These are phyloP conservation scores for Bombus confusus DNA, from an alignment of 1,140 invertebrate species.

Conservation along the genomic window DNA sequence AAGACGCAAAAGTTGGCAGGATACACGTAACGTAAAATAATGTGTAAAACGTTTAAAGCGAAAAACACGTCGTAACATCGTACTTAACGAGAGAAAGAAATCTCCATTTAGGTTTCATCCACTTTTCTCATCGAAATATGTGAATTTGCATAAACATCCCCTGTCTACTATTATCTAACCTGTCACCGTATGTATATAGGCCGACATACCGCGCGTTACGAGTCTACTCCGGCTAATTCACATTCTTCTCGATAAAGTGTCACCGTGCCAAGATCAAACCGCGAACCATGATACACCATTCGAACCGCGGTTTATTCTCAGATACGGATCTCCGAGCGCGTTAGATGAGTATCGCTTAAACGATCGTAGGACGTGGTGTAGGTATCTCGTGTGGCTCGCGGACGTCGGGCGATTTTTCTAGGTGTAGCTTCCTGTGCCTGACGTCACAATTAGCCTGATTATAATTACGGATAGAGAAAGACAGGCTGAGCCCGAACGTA, in stretches of 20 bases:
- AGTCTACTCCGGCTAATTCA: neutral
- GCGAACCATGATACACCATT: neutral
- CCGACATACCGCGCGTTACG: neutral
- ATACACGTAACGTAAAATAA: too few relatives aligned
- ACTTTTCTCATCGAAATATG: too few relatives aligned
- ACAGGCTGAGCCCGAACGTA: conserved; percentile 16
- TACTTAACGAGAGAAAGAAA: too few relatives aligned
- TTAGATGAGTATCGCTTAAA: conserved; percentile 45
- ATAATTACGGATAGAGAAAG: conserved; percentile 77
- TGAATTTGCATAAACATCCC: neutral
- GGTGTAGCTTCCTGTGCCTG: conserved; percentile 81
- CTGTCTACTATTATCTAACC: neutral
- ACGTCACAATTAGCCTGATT: conserved; percentile 82
- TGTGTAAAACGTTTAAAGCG: too few relatives aligned
- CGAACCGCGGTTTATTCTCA: neutral
- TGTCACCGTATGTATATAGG: neutral
- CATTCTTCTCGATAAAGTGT: neutral
- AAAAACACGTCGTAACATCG: too few relatives aligned
- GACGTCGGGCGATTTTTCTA: conserved; percentile 77
- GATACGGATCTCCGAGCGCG: conserved; percentile 25
- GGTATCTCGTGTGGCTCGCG: conserved; percentile 32
- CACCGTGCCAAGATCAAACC: neutral
- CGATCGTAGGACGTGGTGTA: conserved; percentile 39
- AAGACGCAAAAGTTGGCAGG: too few relatives aligned
- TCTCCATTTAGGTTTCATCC: too few relatives aligned